Evolutionary conservation across 2,888 invertebrate species (phyloP).

Genomic region (Himalopsyche anomala): DNA sequence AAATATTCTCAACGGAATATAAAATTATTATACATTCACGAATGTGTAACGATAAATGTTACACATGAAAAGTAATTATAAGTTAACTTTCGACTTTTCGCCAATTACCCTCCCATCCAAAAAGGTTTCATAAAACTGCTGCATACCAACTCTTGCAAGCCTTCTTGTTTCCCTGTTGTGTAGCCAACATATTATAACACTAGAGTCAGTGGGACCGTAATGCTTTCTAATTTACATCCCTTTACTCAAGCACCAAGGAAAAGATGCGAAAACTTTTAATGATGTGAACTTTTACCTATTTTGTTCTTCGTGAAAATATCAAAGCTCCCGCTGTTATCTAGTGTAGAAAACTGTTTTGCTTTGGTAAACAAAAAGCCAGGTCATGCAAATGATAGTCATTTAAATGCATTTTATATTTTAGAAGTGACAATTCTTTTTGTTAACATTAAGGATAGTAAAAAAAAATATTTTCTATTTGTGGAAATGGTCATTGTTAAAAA

Average conservation of each 20-base stretch:
- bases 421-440: too few species aligned
- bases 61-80: too few species aligned
- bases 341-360: neutral
- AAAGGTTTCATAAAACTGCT: neutral
- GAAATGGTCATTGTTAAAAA: too few species aligned
- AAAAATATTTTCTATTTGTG: too few species aligned
- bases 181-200: conserved; percentile 8
- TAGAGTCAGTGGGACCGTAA: neutral
- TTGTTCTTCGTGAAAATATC: neutral
- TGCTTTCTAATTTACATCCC: neutral
- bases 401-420: too few species aligned
- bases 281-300: conserved; percentile 15
- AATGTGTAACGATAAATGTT: too few species aligned
- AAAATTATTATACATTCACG: too few species aligned
- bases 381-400: too few species aligned
- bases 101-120: neutral
- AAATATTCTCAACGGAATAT: too few species aligned
- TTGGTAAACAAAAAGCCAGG: neutral
- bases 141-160: neutral
- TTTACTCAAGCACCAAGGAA: neutral
- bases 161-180: neutral
- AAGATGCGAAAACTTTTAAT: conserved; percentile 26
- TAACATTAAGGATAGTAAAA: too few species aligned
- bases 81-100: too few species aligned
- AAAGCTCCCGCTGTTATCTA: neutral